These are phyloP conservation scores for Dermochelys coriacea DNA, from an alignment of 2,797 vertebrate species.

Conservation along the genomic window DNA sequence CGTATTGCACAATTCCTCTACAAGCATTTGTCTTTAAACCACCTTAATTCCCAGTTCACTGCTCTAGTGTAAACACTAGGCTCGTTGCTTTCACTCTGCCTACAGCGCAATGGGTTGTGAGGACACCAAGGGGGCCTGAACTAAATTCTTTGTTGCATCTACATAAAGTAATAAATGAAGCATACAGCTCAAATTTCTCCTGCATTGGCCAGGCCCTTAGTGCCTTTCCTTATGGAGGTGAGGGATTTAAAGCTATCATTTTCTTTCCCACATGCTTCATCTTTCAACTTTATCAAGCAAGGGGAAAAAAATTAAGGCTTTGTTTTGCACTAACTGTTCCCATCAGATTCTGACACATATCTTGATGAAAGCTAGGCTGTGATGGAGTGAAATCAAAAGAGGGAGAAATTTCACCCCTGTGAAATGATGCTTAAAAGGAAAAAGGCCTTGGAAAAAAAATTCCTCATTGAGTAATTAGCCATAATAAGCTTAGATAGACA, in stretches of 20 bases:
- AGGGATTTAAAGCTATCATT: constrained; percentile 6
- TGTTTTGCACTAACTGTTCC: constrained; percentile 15
- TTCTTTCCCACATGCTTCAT: constrained; percentile 37
- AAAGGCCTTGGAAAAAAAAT: constrained; percentile 10
- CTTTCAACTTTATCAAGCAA: neutral
- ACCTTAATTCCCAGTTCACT: constrained; percentile 23
- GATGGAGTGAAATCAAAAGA: constrained; percentile 59
- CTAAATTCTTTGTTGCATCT: constrained; percentile 62
- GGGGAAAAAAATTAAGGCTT: neutral
- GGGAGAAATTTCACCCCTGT: neutral
- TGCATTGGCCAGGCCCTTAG: neutral
- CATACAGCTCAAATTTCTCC: constrained; percentile 29
- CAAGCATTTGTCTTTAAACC: constrained; percentile 27
- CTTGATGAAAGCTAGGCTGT: constrained; percentile 45
- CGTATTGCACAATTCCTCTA: neutral
- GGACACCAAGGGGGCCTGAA: constrained; percentile 31
- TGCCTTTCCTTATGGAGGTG: neutral
- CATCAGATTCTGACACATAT: neutral
- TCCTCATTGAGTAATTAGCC: constrained; percentile 74
- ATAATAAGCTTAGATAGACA: constrained; percentile 66
- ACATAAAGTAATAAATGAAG: constrained; percentile 71
- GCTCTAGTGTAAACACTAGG: neutral
- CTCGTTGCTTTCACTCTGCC: constrained; percentile 32
- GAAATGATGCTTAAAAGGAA: constrained; percentile 35
- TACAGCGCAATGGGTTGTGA: neutral